These are phyloP conservation scores for Clupea harengus DNA, from an alignment of 2,113 vertebrate species.

Conservation along the genomic window DNA sequence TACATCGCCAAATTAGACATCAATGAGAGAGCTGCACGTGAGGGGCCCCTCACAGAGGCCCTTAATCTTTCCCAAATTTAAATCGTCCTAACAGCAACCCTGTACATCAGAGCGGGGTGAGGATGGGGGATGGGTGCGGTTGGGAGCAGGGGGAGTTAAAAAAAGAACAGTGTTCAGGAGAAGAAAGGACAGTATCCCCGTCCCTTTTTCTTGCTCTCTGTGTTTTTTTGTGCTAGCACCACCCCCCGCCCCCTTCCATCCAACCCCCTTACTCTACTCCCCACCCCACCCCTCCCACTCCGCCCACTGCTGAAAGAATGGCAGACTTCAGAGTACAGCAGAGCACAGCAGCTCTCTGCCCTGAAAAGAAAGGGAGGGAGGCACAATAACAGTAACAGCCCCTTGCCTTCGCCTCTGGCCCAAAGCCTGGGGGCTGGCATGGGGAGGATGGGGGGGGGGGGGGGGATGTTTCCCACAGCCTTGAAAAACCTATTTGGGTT, in stretches of 20 bases:
- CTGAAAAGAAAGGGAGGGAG: not conserved
- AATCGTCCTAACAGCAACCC: constrained; percentile 30
- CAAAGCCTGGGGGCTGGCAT: too few species aligned
- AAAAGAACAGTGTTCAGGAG: not conserved
- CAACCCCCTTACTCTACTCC: not conserved
- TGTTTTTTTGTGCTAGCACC: constrained; percentile 1
- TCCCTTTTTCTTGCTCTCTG: not conserved
- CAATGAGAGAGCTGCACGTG: constrained; percentile 30
- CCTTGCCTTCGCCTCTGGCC: too few species aligned
- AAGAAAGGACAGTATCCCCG: not conserved
- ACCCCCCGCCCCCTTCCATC: not conserved
- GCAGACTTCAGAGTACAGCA: constrained; percentile 3
- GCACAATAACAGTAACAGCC: constrained; percentile 20
- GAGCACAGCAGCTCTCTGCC: not conserved
- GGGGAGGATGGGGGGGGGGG: too few species aligned
- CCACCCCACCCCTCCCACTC: not conserved
- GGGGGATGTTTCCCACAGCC: constrained; percentile 37
- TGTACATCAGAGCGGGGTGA: not conserved
- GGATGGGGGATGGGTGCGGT: not conserved
- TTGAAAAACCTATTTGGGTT: constrained; percentile 32
- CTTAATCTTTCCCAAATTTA: constrained; percentile 28
- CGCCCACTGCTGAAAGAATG: not conserved
- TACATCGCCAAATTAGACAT: constrained; percentile 47
- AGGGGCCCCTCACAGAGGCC: not conserved
- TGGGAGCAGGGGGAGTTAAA: not conserved